phyloP scores from a whole-genome alignment of 2,113 vertebrate genomes.

The Pithys albifrons region DNA sequence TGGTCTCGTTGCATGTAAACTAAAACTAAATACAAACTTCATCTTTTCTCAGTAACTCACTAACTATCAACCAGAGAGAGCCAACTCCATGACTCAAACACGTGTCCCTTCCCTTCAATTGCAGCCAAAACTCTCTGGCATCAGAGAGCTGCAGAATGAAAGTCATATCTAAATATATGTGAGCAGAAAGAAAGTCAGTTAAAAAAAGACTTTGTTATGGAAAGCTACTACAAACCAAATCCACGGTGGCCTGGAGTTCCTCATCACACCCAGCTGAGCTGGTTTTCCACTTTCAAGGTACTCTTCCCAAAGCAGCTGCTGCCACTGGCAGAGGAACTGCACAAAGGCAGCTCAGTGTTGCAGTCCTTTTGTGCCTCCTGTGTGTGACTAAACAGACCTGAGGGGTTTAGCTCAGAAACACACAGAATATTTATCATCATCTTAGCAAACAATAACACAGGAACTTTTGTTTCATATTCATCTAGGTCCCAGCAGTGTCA shows the following conservation, averaged over 20 bases:
- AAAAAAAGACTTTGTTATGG: conserved; percentile 65
- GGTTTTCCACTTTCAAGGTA: conserved; percentile 50
- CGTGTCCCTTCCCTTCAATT: conserved; percentile 21
- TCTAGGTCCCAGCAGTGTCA: not conserved
- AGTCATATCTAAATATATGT: conserved; percentile 64
- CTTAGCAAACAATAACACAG: not conserved
- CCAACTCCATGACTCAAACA: conserved; percentile 68
- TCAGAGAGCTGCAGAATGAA: conserved; percentile 37
- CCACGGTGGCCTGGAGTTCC: conserved; percentile 48
- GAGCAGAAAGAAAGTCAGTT: conserved; percentile 57
- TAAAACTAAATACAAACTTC: conserved; percentile 53
- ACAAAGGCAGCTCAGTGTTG: not conserved
- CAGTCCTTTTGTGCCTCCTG: not conserved
- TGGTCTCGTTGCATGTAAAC: conserved; percentile 43
- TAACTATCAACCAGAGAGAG: conserved; percentile 38
- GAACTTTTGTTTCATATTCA: not conserved
- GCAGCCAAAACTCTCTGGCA: conserved; percentile 69
- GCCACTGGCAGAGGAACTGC: not conserved
- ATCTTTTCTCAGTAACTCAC: conserved; percentile 58
- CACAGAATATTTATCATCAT: not conserved
- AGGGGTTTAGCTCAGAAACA: not conserved
- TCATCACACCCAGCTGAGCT: conserved; percentile 16
- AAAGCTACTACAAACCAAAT: conserved; percentile 67
- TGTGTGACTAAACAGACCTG: not conserved
- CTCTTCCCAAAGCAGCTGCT: not conserved